These are phyloP conservation scores for Eupithecia pulchellata DNA, from an alignment of 2,888 invertebrate species.

Conservation along the genomic window DNA sequence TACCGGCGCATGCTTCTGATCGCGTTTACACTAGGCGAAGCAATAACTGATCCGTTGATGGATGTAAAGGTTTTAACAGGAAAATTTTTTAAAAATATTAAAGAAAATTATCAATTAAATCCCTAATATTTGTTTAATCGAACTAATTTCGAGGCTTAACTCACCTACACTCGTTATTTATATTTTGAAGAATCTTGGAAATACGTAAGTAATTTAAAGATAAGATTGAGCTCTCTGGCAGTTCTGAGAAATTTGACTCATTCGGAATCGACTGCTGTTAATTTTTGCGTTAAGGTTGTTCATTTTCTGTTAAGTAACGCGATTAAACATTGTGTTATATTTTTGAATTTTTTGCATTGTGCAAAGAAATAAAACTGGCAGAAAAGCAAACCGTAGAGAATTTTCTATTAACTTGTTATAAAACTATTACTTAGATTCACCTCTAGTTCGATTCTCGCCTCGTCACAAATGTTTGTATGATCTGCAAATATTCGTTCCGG, in stretches of 20 bases:
- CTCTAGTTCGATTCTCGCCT: too few species aligned
- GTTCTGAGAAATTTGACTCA: not conserved
- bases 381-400: too few species aligned
- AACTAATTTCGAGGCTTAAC: not conserved
- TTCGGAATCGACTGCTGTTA: not conserved
- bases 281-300: not conserved
- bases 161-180: not conserved
- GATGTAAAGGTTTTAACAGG: not conserved
- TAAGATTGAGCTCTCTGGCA: not conserved
- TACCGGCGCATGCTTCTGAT: conserved; percentile 51
- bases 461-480: too few species aligned
- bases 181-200: not conserved
- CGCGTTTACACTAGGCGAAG: conserved; percentile 35
- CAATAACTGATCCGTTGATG: not conserved
- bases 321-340: too few species aligned
- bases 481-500: too few species aligned
- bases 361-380: too few species aligned
- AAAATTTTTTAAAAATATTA: not conserved
- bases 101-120: too few species aligned
- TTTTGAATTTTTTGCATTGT: too few species aligned
- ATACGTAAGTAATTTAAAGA: not conserved
- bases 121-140: too few species aligned
- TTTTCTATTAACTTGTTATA: too few species aligned
- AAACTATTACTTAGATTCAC: too few species aligned
- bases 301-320: too few species aligned